Conservation (phyloP, 2,888 invertebrate species). For the Mactromeris polynyma region DNA sequence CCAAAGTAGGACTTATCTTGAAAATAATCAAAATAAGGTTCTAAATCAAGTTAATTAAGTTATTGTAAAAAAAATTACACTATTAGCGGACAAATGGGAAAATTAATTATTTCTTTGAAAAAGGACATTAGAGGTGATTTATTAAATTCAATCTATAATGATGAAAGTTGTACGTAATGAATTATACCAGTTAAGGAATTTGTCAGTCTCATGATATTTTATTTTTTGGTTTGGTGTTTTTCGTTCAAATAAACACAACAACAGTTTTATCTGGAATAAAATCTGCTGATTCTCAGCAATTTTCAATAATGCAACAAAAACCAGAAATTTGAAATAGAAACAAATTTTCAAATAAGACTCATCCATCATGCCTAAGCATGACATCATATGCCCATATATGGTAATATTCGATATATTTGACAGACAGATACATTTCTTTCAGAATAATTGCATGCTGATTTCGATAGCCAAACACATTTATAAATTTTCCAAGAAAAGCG, state of each 20-base stretch:
- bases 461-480: neutral
- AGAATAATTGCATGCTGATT: neutral
- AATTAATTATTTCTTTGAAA: too few relatives aligned
- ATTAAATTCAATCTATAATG: too few relatives aligned
- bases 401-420: neutral
- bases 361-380: neutral
- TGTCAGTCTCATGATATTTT: too few relatives aligned
- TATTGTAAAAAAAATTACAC: too few relatives aligned
- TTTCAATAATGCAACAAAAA: neutral
- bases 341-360: neutral
- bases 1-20: too few relatives aligned
- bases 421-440: conserved; percentile 8
- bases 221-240: neutral
- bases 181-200: too few relatives aligned
- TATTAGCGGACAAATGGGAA: too few relatives aligned
- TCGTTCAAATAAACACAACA: neutral
- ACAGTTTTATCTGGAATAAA: neutral
- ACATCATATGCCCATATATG: conserved; percentile 2
- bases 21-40: too few relatives aligned
- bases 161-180: too few relatives aligned
- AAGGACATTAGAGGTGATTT: too few relatives aligned
- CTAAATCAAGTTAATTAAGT: too few relatives aligned
- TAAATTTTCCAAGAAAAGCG: neutral
- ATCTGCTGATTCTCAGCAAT: neutral
- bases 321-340: neutral